Base-by-base conservation (phyloP, 1,140 invertebrate species). In the Drosophila bifasciata region DNA sequence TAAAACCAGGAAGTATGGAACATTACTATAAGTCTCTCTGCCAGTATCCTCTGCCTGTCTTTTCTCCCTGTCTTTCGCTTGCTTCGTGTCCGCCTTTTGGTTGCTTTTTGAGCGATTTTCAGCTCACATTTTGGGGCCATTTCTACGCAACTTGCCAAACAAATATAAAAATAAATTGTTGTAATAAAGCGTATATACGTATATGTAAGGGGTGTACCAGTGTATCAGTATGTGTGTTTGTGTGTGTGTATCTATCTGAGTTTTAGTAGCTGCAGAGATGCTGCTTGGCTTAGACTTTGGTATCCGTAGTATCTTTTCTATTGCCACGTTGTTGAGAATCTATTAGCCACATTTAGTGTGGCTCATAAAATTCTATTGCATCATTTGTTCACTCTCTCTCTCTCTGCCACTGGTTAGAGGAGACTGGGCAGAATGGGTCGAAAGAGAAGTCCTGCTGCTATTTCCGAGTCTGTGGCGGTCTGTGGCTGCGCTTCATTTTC, bases 111-210 rank as follows among this genome's bases (percentile, higher is more conserved):
- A 81, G 83, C 70, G 78, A 86, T 81, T 81, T 79, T 77, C 69
- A 64, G 75, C 53, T 74, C 61, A 67, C 64, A 83, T 78, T 36
- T 36, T 83, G 70, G 69, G 69, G 66, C 83, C 61, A 88, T 86
- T 86, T 86, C 74, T 76, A 89, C 70, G 71, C 83, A 88, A 88
- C 78, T 88, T 88, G 84, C 70, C 83, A 88, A 88, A 88, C 83
- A 88, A 88, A 83, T 88, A 88, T 88, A 88, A 88, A 88, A 88
- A 88, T 83, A 88, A 88, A 88, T 88, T 88, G 84, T 88, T 88
- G 59, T 73, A 81, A 88, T 86, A 80, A 76, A 72, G 62, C 72
- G 56, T 11, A 45, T 11, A 45, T 8, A 53, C 32, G 19, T 39
- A 40, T 36, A 36, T 11, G 32, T 13, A 36, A 36, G 32, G 32